Evolutionary conservation across 2,888 invertebrate species (phyloP), one percentile per base, ranked within the genome.

Genomic region (Apodemia hepburni): DNA sequence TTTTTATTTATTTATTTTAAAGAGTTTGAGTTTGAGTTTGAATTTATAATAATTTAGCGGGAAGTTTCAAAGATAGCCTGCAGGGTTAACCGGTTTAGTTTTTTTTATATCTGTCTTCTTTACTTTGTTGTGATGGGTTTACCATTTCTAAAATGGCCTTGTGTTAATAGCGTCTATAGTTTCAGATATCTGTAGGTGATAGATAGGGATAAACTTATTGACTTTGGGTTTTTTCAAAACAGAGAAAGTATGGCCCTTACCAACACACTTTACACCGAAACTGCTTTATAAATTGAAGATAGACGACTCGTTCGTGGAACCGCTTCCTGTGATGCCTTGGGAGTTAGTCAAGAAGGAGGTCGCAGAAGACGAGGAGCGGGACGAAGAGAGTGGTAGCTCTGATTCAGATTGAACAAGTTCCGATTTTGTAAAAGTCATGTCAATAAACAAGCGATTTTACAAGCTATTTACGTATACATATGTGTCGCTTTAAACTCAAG

Each of bases 281-380:
- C 68, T 71, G 38, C 73, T 91, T 5, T 91, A 83, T 73, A 91
- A 90, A 74, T 69, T 91, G 72, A 91, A 86, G 73, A 70, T 85
- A 8, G 91, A 91, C 65, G 89, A 89, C 65, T 81, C 87, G 0
- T 91, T 91, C 66, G 91, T 91, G 64, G 86, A 90, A 61, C 87
- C 86, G 0, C 72, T 91, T 18, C 91, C 91, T 0, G 80, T 88
- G 18, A 90, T 90, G 91, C 85, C 89, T 0, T 91, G 91, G 91
- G 90, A 91, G 67, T 66, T 79, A 27, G 79, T 79, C 8, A 81
- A 84, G 67, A 80, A 83, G 61, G 87, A 84, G 0, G 81, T 81
- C 1, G 77, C 72, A 69, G 83, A 63, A 61, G 70, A 70, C n/a
- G 74, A 74, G 29, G 71, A 71, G 57, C 66, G 68, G 51, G 79